Conservation (phyloP, 2,797 vertebrate species). For the Phyllotis vaccarum region DNA sequence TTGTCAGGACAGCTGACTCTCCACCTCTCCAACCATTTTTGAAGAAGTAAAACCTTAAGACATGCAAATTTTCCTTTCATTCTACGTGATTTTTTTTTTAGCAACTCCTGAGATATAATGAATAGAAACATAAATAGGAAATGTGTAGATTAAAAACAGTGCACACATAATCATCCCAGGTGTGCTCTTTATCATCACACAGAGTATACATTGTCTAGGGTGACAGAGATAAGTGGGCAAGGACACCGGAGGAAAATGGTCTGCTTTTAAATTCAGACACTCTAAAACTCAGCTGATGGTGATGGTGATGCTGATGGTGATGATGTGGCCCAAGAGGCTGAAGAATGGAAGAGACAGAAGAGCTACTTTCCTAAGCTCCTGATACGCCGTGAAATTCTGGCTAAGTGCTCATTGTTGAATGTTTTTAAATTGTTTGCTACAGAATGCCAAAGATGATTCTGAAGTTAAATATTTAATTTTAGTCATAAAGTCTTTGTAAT, state of each 20-base stretch:
- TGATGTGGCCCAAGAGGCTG: neutral
- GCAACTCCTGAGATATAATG: neutral
- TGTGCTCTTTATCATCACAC: neutral
- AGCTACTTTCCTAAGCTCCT: neutral
- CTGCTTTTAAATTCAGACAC: conserved; percentile 53
- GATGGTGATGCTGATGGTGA: neutral
- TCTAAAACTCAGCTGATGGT: neutral
- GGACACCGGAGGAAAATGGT: neutral
- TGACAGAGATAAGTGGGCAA: neutral
- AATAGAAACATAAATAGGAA: neutral
- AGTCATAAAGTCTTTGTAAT: neutral
- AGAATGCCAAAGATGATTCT: neutral
- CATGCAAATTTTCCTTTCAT: neutral
- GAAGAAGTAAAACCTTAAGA: neutral
- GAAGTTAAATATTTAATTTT: conserved; percentile 50
- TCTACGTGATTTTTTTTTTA: neutral
- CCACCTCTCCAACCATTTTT: neutral
- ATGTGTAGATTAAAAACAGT: neutral
- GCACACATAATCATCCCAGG: neutral
- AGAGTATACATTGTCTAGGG: conserved; percentile 21
- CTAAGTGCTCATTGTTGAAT: neutral
- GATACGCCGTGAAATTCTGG: conserved; percentile 35
- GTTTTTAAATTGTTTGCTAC: conserved; percentile 34
- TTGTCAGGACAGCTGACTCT: neutral
- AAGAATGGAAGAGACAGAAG: neutral